Evolutionary conservation across 2,113 vertebrate species (phyloP), one percentile per base, ranked within the genome.

Genomic region (Myanophis thanlyinensis): DNA sequence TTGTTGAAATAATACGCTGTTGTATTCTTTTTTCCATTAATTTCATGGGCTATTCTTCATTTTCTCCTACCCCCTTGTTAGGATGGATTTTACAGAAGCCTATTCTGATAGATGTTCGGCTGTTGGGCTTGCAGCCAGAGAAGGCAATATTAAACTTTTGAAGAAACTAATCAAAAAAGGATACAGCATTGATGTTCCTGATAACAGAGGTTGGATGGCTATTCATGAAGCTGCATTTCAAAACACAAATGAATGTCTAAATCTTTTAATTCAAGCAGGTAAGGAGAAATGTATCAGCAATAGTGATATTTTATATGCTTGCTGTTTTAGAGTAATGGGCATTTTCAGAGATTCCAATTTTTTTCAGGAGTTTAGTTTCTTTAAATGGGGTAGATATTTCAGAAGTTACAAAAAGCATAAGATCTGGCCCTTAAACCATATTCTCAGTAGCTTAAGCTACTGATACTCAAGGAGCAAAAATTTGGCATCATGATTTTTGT

Each of bases 181-280:
- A 0, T 97, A 95, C 94, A 98, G 98, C 0, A 22, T 98, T 2
- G 98, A 99, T 93, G 96, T 98, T 49, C 97, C 97, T 0, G 99
- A 99, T 96, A 99, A 99, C 97, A 98, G 99, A n/a, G 98, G 99
- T 3, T 99, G 99, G 99, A 97, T 97, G 93, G 97, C 99, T 0
- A 97, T 99, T 93, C 99, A 99, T 0, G 99, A 99, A 96, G 99
- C 99, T 0, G 98, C 99, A 1, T 98, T 98, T 1, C 97, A 97
- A 22, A 98, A 98, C n/a, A 97, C 97, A 0, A 52, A 88, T 1
- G 97, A 95, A 10, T 99, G 99, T 92, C 97, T 98, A 93, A 97
- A 91, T 91, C 96, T 99, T 3, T 97, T 99, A 94, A 96, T 99
- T 94, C 95, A 73, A 40, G 88, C 97, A 96, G 98, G 98, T 98